These are phyloP conservation scores for Galeruca laticollis DNA, from an alignment of 2,888 invertebrate species.

Conservation along the genomic window DNA sequence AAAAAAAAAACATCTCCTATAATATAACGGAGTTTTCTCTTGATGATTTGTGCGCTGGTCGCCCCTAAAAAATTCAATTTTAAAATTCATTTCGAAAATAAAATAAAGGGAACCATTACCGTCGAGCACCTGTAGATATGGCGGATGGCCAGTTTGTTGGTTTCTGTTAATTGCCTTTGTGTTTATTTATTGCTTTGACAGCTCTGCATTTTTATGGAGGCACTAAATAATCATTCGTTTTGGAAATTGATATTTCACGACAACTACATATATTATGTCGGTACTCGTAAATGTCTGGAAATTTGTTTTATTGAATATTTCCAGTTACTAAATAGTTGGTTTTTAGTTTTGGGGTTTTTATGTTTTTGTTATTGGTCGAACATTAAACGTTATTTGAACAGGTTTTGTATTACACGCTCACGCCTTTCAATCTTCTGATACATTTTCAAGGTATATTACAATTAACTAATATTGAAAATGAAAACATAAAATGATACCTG, in stretches of 20 bases:
- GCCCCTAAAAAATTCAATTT: constrained; percentile 38
- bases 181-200: constrained; percentile 58
- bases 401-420: neutral
- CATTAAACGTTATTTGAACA: neutral
- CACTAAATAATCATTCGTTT: constrained; percentile 42
- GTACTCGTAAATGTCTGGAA: constrained; percentile 36
- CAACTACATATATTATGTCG: constrained; percentile 39
- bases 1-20: too few species aligned
- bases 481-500: too few species aligned
- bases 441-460: too few species aligned
- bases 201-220: constrained; percentile 54
- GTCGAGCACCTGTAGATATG: constrained; percentile 45
- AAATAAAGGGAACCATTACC: constrained; percentile 42
- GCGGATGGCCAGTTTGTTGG: constrained; percentile 54
- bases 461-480: too few species aligned
- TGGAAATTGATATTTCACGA: constrained; percentile 45
- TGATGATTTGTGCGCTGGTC: constrained; percentile 18
- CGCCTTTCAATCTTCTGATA: neutral
- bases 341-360: neutral
- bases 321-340: constrained; percentile 18
- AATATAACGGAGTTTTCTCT: too few species aligned
- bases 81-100: constrained; percentile 28
- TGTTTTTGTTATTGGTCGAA: neutral
- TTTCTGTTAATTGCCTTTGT: constrained; percentile 59
- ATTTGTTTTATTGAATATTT: constrained; percentile 42